Evolutionary conservation across 2,113 vertebrate genomes (phyloP).

Genomic region (Mormyrus iriodes): DNA sequence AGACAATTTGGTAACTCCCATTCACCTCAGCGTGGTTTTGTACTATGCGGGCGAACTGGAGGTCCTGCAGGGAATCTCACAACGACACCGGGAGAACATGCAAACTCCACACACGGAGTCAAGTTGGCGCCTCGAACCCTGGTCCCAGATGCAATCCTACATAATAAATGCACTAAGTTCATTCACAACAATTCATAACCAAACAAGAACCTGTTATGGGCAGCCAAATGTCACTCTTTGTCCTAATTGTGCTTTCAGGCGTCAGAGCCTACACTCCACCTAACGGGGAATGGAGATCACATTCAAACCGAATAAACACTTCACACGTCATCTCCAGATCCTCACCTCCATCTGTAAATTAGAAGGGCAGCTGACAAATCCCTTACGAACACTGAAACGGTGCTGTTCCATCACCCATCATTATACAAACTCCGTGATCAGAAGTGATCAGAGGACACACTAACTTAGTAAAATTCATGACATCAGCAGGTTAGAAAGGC

Average conservation of each 20-base stretch:
- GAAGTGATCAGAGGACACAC: not conserved
- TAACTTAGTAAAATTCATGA: not conserved
- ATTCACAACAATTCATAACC: too few species aligned
- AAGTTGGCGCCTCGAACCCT: too few species aligned
- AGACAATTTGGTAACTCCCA: not conserved
- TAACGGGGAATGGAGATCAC: not conserved
- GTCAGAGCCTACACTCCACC: not conserved
- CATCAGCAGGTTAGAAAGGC: not conserved
- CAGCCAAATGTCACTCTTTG: too few species aligned
- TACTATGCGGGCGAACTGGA: too few species aligned
- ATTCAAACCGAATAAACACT: not conserved
- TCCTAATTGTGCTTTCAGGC: too few species aligned
- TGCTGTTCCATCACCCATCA: not conserved
- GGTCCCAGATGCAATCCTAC: too few species aligned
- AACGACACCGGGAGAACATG: too few species aligned
- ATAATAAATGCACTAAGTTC: too few species aligned
- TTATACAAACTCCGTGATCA: not conserved
- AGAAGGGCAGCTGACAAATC: not conserved
- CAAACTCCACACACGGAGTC: too few species aligned
- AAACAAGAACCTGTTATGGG: too few species aligned
- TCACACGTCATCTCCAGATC: not conserved
- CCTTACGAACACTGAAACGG: not conserved
- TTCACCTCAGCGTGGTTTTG: too few species aligned
- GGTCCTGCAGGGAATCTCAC: too few species aligned
- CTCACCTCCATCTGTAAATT: not conserved